These are phyloP conservation scores for Tupaia chinensis DNA, from an alignment of 2,113 vertebrate species.

Conservation along the genomic window DNA sequence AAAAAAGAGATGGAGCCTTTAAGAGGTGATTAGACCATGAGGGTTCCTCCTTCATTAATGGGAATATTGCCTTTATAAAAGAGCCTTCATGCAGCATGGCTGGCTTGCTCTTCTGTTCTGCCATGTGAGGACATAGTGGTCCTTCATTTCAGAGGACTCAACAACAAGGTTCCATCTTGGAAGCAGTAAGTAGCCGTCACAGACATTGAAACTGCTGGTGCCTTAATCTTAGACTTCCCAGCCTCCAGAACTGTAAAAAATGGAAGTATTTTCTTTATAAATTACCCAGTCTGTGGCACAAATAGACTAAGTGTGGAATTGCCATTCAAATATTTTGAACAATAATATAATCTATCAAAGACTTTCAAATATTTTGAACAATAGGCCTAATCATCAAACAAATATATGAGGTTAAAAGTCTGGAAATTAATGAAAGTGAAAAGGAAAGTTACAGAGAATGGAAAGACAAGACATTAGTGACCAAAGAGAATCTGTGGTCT, in stretches of 20 bases:
- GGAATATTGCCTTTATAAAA: neutral
- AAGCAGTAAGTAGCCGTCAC: neutral
- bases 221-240: neutral
- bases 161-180: neutral
- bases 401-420: slow-evolving; percentile 2
- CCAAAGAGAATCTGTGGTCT: slow-evolving; percentile 11
- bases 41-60: neutral
- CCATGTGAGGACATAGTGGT: neutral
- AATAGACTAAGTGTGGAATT: neutral
- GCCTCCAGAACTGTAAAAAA: neutral
- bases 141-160: neutral
- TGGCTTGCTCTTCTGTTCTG: neutral
- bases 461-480: neutral
- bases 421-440: slow-evolving; percentile 25
- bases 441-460: neutral
- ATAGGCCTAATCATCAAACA: neutral
- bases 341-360: neutral
- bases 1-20: neutral
- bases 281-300: neutral
- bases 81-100: neutral
- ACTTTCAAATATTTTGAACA: neutral
- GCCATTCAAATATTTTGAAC: slow-evolving; percentile 24
- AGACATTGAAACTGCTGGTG: neutral
- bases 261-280: neutral
- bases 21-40: neutral